Evolutionary conservation across 2,113 vertebrate genomes (phyloP), one percentile per base, ranked within the genome.

Genomic region (Heliornis fulica): DNA sequence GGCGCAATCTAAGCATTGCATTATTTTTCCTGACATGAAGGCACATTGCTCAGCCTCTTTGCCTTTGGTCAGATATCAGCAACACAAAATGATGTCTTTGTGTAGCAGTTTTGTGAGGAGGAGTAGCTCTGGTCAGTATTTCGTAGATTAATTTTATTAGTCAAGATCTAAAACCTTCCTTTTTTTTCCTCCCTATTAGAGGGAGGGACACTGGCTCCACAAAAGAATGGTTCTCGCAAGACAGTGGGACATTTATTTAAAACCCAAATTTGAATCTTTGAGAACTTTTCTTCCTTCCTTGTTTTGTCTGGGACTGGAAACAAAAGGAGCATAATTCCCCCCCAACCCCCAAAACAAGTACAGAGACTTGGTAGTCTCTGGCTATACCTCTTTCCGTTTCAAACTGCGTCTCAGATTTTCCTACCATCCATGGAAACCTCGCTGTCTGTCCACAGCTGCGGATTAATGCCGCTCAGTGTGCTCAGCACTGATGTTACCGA

Each of bases 21-120:
- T 94, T 90, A 84, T 94, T 95, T 97, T 89, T 90, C 83, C 86
- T 93, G 71, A 86, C 68, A 61, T 89, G 90, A 89, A 92, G 96
- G 94, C 83, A 32, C 57, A 63, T 89, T 96, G 81, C 91, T 93
- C 81, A 82, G 95, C 32, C 63, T 84, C 82, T 56, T 94, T 91
- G 90, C 78, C 87, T 96, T 91, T 95, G 87, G 93, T 83, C 59
- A 83, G 87, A 79, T 96, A 96, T 83, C 63, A 95, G 90, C 74
- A 65, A 76, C 74, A 84, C 10, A 91, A 85, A 97, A 91, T 87
- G 78, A 87, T 87, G 93, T 56, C 95, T 96, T 96, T 96, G 94
- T 95, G 78, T 70, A 48, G 59, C 68, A 36, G 60, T 80, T 87
- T 66, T 94, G 46, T 77, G 59, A 74, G 78, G 70, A 95, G 75